Percentiles rank a stretch among this genome's conserved stretches.
Conservation (phyloP, 2,888 invertebrate species). For the Aporophyla lueneburgensis region DNA sequence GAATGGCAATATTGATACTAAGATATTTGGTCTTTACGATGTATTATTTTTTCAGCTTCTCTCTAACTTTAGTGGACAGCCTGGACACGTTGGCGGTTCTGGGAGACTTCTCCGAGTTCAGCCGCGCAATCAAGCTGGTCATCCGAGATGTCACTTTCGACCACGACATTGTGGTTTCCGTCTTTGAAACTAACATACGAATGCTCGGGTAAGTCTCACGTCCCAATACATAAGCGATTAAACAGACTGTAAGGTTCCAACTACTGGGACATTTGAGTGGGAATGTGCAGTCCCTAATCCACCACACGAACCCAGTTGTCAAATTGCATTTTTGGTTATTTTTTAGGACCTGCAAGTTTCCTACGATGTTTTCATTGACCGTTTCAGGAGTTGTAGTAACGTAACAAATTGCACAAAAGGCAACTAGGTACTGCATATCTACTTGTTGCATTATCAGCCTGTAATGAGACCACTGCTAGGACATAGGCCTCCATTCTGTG, state of each 20-base stretch:
- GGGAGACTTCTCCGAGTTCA: slow-evolving; percentile 98
- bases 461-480: too few species aligned
- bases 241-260: not conserved
- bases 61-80: slow-evolving; percentile 98
- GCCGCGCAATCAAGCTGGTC: slow-evolving; percentile 96
- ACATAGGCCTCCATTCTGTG: too few species aligned
- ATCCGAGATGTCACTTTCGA: slow-evolving; percentile 97
- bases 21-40: not conserved
- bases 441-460: too few species aligned
- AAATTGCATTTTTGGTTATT: not conserved
- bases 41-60: slow-evolving; percentile 94
- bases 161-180: slow-evolving; percentile 98
- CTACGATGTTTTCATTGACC: not conserved
- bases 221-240: not conserved
- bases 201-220: slow-evolving; percentile 95
- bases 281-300: too few species aligned
- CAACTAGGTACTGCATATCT: too few species aligned
- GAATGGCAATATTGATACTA: not conserved
- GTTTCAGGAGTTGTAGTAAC: not conserved
- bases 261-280: not conserved
- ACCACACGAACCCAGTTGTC: too few species aligned
- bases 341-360: not conserved
- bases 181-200: slow-evolving; percentile 99
- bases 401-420: not conserved
- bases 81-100: slow-evolving; percentile 97